These are phyloP conservation scores for Thomomys bottae DNA, from an alignment of 2,113 vertebrate genomes.

Conservation along the genomic window DNA sequence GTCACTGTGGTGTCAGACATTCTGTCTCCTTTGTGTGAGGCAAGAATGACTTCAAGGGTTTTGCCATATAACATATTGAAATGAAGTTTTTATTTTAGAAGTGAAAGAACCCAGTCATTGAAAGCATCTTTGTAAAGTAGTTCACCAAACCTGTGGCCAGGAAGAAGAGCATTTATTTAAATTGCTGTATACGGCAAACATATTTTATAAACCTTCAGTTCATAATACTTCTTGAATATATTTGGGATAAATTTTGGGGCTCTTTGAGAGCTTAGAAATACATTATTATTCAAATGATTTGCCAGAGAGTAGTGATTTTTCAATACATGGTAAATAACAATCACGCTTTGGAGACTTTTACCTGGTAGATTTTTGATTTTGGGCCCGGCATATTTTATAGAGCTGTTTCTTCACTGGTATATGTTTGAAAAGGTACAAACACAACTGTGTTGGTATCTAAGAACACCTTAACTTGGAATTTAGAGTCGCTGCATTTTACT, in stretches of 20 bases:
- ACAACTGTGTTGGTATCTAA: not conserved
- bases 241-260: not conserved
- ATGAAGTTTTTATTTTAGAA: not conserved
- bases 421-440: not conserved
- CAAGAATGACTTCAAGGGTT: conserved; percentile 22
- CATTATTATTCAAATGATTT: not conserved
- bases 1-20: not conserved
- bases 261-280: not conserved
- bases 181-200: not conserved
- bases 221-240: not conserved
- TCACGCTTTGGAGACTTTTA: not conserved
- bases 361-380: not conserved
- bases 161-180: conserved; percentile 31
- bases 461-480: not conserved
- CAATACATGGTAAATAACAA: not conserved
- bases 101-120: not conserved
- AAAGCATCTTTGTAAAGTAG: not conserved
- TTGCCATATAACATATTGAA: not conserved
- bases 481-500: not conserved
- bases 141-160: conserved; percentile 21
- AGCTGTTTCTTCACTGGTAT: not conserved
- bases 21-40: not conserved
- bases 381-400: not conserved
- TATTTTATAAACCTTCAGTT: not conserved
- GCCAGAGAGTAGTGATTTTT: not conserved